Evolutionary conservation across 2,113 vertebrate genomes (phyloP).

Genomic region (Seriola dumerili): DNA sequence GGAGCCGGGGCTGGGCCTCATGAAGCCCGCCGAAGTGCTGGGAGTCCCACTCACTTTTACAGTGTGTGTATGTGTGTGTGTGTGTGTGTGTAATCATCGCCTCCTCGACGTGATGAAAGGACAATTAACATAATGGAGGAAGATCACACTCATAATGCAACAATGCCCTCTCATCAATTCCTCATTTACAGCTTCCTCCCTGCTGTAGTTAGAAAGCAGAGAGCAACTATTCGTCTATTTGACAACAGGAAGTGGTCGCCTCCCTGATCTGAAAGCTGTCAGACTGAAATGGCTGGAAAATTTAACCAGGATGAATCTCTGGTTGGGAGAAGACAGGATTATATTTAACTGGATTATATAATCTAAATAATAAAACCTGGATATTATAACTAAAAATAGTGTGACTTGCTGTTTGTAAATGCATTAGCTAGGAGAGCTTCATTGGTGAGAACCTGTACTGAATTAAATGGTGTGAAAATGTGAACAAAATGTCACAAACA

Average conservation of each 20-base stretch:
- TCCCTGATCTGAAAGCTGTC: slow-evolving; percentile 35
- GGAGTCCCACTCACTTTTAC: slow-evolving; percentile 41
- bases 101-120: slow-evolving; percentile 56
- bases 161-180: slow-evolving; percentile 49
- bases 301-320: background rate
- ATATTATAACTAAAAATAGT: background rate
- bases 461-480: too few species aligned
- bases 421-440: too few species aligned
- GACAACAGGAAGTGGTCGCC: slow-evolving; percentile 52
- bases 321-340: background rate
- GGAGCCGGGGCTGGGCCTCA: slow-evolving; percentile 34
- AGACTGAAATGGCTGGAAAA: slow-evolving; percentile 16
- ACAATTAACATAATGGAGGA: slow-evolving; percentile 64
- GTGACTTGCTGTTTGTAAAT: too few species aligned
- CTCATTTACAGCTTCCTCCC: slow-evolving; percentile 56
- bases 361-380: background rate
- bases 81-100: slow-evolving; percentile 39
- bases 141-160: slow-evolving; percentile 42
- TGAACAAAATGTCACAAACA: too few species aligned
- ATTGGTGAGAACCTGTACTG: too few species aligned
- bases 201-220: slow-evolving; percentile 7
- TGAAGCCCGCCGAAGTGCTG: slow-evolving; percentile 9
- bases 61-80: background rate
- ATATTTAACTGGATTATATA: slow-evolving; percentile 5
- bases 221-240: slow-evolving; percentile 17